Evolutionary conservation across 2,888 invertebrate genomes (phyloP).

Genomic region (Ennomos quercinarius): DNA sequence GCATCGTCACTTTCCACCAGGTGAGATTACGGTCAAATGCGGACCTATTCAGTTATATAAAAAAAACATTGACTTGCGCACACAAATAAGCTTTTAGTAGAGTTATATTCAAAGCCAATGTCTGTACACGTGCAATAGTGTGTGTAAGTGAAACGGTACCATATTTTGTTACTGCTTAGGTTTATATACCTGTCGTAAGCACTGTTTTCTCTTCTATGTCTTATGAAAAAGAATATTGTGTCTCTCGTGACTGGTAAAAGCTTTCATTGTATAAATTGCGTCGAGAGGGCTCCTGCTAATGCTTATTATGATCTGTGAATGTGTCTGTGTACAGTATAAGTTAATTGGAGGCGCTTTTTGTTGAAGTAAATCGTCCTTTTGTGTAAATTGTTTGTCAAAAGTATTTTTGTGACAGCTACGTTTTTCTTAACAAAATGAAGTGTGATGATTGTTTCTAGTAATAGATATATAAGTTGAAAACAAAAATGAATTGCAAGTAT

Average conservation of each 20-base stretch:
- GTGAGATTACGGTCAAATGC: too few relatives aligned
- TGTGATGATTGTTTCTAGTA: too few relatives aligned
- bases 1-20: too few relatives aligned
- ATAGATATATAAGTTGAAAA: too few relatives aligned
- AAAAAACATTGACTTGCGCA: too few relatives aligned
- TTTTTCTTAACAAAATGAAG: too few relatives aligned
- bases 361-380: constrained; percentile 3
- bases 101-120: too few relatives aligned
- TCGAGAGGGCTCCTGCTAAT: constrained; percentile 28
- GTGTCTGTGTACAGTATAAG: constrained; percentile 38
- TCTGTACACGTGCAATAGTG: neutral
- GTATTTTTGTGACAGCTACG: too few relatives aligned
- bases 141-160: neutral
- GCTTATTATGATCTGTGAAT: constrained; percentile 45
- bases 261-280: constrained; percentile 46
- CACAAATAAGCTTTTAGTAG: too few relatives aligned
- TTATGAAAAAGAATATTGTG: constrained; percentile 40
- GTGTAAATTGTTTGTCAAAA: constrained; percentile 2
- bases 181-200: constrained; percentile 11
- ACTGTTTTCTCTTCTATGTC: constrained; percentile 30
- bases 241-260: constrained; percentile 34
- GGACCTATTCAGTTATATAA: too few relatives aligned
- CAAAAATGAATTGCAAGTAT: too few relatives aligned
- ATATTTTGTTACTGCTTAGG: constrained; percentile 11
- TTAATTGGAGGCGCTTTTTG: constrained; percentile 31